Base-by-base conservation (phyloP, 2,888 invertebrate genomes). In the Noctua fimbriata region DNA sequence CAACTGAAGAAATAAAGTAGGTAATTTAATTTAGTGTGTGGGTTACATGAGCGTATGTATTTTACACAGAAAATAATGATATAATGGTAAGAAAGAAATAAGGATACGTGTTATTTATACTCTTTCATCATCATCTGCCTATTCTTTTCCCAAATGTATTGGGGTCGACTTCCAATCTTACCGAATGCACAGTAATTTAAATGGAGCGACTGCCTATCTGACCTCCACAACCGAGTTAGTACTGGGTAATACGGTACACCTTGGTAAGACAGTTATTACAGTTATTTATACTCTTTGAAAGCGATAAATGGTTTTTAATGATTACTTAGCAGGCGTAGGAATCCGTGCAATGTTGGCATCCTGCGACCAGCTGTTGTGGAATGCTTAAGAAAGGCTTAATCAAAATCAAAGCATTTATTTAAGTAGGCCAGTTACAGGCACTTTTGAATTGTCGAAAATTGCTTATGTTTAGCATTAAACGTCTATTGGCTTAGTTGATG, bases 1-100 rank as follows among this genome's bases (percentile, higher is more conserved):
- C 73, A 86, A 81, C 87, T 83, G 75, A 82, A 84, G 72, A 81
- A 88, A 88, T 88, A 75, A 79, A 89, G 69, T 67, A 67, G 44
- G 44, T 81, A 77, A 87, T 84, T 78, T 69, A 79, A 89, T 88
- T 76, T 84, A 73, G 55, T 70, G 60, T 83, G 60, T 52, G 36
- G 44, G 67, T 44, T 52, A 67, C n/a, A n/a, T 1, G 49, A 49
- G 49, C 24, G 44, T 58, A 67, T 14, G n/a, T 44, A 36, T 82
- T 67, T 82, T 36, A 52, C 28, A 32, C 41, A 49, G 60, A 67
- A 58, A 60, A 32, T 32, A 32, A 60, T 28, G 58, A 14, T 32
- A 7, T 36, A 24, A 67, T 14, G 6, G 14, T 21, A 41, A n/a
- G 2, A 49, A 44, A 32, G 7, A 36, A 67, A 49, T 49, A 49